Evolutionary conservation across 2,113 vertebrate genomes (phyloP).

Genomic region (Alouatta palliata): DNA sequence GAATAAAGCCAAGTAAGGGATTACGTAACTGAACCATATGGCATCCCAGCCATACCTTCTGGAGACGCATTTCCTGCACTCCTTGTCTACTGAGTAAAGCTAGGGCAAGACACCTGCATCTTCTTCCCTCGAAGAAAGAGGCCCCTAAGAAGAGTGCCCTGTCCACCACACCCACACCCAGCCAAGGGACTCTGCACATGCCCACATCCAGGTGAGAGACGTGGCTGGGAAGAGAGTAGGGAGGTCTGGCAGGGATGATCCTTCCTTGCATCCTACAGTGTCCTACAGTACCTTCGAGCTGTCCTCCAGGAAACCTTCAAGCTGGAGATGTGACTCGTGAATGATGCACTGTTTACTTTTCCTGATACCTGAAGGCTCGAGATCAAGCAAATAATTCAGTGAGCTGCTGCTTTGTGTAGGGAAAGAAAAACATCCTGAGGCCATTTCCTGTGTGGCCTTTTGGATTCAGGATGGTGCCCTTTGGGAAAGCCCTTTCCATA

Average conservation of each 20-base stretch:
- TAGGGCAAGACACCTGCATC: background rate
- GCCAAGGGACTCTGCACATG: background rate
- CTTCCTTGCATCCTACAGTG: background rate
- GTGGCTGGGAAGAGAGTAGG: no score
- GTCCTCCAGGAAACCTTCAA: background rate
- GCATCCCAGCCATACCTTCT: background rate
- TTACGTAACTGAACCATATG: background rate
- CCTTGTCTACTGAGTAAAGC: background rate
- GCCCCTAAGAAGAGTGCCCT: background rate
- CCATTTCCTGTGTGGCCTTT: slow-evolving; percentile 40
- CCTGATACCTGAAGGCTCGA: background rate
- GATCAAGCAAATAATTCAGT: background rate
- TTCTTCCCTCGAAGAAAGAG: background rate
- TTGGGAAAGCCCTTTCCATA: background rate
- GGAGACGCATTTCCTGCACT: background rate
- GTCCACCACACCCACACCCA: background rate
- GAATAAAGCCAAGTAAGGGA: background rate
- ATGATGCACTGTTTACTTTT: slow-evolving; percentile 15
- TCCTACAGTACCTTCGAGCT: background rate
- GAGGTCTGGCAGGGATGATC: no score
- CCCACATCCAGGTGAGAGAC: background rate
- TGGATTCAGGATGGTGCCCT: background rate
- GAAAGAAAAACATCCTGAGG: background rate
- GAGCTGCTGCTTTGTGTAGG: background rate
- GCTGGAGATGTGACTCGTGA: background rate